Evolutionary conservation across 2,113 vertebrate species (phyloP).

Genomic region (Atrichornis clamosus): DNA sequence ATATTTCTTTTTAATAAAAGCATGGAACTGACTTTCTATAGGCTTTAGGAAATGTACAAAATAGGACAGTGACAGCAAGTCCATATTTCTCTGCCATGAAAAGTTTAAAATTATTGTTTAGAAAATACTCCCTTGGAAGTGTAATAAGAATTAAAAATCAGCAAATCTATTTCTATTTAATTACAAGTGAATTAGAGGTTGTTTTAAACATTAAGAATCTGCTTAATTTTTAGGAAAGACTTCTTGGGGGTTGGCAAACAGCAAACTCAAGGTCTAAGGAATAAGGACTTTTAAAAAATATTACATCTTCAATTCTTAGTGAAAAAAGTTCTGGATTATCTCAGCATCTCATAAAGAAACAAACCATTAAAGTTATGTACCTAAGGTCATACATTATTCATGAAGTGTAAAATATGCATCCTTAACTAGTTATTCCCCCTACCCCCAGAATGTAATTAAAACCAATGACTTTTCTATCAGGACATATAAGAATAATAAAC

Average conservation of each 20-base stretch:
- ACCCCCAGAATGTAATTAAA: conserved; percentile 34
- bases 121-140: background rate
- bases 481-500: conserved; percentile 5
- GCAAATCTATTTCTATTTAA: conserved; percentile 3
- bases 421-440: conserved; percentile 12
- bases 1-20: conserved; percentile 19
- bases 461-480: conserved; percentile 1
- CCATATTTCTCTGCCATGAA: background rate
- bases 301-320: background rate
- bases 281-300: background rate
- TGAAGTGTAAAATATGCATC: background rate
- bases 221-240: background rate
- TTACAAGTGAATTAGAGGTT: background rate
- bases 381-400: conserved; percentile 21
- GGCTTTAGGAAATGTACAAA: background rate
- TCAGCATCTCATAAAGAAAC: background rate
- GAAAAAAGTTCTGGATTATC: background rate
- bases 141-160: background rate
- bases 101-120: background rate
- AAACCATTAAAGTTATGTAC: conserved; percentile 26
- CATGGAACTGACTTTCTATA: background rate
- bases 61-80: background rate
- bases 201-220: background rate
- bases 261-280: background rate
- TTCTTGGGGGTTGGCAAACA: background rate